These are phyloP conservation scores for Tolmerus cingulatus DNA, from an alignment of 2,888 invertebrate species.

Conservation along the genomic window DNA sequence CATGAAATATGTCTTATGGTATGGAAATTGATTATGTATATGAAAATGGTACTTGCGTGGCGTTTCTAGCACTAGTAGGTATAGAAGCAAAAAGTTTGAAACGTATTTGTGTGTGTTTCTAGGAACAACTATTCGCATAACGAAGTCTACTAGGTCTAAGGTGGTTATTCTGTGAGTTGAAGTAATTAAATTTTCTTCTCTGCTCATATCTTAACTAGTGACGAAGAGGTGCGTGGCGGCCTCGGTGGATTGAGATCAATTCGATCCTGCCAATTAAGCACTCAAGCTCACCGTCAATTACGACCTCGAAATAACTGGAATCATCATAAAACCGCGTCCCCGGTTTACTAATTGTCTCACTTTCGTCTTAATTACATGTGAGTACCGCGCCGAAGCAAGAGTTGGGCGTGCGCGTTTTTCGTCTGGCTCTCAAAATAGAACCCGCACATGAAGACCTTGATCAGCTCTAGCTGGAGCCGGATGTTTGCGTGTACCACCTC, in stretches of 20 bases:
- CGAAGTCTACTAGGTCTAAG: neutral
- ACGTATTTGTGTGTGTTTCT: neutral
- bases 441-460: constrained; percentile 19
- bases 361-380: constrained; percentile 16
- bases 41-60: neutral
- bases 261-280: neutral
- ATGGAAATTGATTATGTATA: neutral
- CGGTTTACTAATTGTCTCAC: constrained; percentile 2
- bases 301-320: neutral
- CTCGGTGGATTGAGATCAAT: neutral
- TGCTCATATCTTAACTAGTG: neutral
- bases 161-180: neutral
- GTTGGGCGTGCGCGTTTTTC: neutral
- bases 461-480: neutral
- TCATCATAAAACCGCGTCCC: neutral
- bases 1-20: neutral
- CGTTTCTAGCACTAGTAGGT: neutral
- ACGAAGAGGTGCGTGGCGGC: neutral
- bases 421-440: constrained; percentile 20
- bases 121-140: neutral
- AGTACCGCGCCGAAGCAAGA: neutral
- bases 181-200: neutral
- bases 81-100: neutral
- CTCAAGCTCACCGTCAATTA: neutral
- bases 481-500: constrained; percentile 24